Evolutionary conservation across 1,140 invertebrate species (phyloP).

Genomic region (Kradibia gibbosae): DNA sequence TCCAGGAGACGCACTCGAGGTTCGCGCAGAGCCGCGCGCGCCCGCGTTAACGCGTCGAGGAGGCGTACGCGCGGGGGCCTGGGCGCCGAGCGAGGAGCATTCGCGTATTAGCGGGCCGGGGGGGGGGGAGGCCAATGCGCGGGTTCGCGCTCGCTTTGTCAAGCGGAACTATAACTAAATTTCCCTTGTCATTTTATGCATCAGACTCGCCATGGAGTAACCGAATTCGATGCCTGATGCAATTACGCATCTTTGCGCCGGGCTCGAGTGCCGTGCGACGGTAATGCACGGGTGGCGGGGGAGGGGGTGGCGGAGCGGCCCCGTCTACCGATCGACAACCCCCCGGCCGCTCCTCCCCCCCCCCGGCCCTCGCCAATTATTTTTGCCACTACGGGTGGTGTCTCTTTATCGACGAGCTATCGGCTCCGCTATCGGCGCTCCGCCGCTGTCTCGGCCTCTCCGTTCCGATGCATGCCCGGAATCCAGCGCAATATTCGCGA

Average conservation of each 20-base stretch:
- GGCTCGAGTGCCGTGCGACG: slow-evolving; percentile 53
- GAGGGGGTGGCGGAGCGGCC: background rate
- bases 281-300: background rate
- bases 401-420: background rate
- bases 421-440: background rate
- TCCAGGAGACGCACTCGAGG: background rate
- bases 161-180: slow-evolving; percentile 67
- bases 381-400: slow-evolving; percentile 41
- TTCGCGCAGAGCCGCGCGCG: too few species aligned
- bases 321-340: background rate
- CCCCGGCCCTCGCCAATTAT: slow-evolving; percentile 36
- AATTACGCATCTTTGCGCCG: slow-evolving; percentile 68
- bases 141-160: slow-evolving; percentile 62
- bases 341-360: background rate
- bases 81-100: too few species aligned
- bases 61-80: background rate
- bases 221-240: slow-evolving; percentile 68
- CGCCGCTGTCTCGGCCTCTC: slow-evolving; percentile 19
- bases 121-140: background rate
- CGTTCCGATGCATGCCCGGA: slow-evolving; percentile 7
- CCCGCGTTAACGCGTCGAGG: background rate
- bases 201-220: slow-evolving; percentile 68
- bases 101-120: background rate
- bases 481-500: slow-evolving; percentile 16
- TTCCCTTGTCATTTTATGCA: slow-evolving; percentile 69